Conservation (phyloP, 2,888 invertebrate species). For the Trisateles emortualis region DNA sequence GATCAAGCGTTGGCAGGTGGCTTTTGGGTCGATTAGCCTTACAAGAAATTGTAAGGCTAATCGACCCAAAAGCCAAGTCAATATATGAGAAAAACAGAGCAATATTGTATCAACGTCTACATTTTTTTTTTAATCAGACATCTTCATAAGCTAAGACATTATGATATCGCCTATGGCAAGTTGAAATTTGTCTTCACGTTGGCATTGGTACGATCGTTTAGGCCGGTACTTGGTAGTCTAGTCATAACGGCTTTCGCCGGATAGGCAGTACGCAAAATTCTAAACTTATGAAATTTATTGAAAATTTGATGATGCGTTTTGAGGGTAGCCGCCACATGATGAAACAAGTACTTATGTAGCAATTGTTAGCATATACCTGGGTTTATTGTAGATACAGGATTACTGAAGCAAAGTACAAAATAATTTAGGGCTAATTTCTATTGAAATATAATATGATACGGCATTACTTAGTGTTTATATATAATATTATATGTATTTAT, state of each 20-base stretch:
- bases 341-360: constrained; percentile 9
- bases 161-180: no score
- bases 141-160: no score
- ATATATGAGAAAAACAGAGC: no score
- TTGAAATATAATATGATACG: background rate
- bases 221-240: no score
- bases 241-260: background rate
- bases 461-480: background rate
- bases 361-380: background rate
- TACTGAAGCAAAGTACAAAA: constrained; percentile 2
- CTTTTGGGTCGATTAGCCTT: no score
- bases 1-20: no score
- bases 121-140: no score
- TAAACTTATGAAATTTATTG: background rate
- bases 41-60: no score
- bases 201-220: no score
- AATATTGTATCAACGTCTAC: no score
- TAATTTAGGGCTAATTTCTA: constrained; percentile 2
- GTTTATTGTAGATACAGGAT: constrained; percentile 6
- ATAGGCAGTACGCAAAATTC: background rate
- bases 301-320: constrained; percentile 23
- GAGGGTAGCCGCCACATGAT: constrained; percentile 34
- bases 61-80: no score
- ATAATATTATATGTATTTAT: constrained; percentile 8
- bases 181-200: no score